Evolutionary conservation across 1,140 invertebrate genomes (phyloP), one percentile per base, ranked within the genome.

Genomic region (Cyclargus thomasi): DNA sequence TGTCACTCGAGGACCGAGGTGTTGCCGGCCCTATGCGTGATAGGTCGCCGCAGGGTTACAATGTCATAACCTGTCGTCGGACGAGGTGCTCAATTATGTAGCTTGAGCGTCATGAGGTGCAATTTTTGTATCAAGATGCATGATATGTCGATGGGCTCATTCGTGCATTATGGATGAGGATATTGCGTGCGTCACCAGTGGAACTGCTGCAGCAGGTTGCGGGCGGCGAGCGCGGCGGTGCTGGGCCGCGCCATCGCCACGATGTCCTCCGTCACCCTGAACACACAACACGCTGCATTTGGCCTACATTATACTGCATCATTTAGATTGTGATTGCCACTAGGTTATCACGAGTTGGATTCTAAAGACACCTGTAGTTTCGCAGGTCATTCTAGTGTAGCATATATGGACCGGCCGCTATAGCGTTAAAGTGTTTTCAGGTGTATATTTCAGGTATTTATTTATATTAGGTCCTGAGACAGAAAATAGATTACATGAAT

Each of bases 161-260:
- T 39, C 8, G 36, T 39, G 39, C 39, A 47, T 16, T 14, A 47
- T 47, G 14, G 14, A 8, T 47, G 10, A 47, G 39, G 10, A 16
- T 47, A 47, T 1, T 2, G 8, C 2, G 11, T 29, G 39, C 39
- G 23, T 55, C 79, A 95, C 95, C 94, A 92, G 77, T 95, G 91
- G 85, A 97, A 97, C 79, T 96, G 95, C 76, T 94, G 92, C 73
- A 97, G 94, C 67, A 97, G 92, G 66, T 96, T 94, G 81, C 94
- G 94, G 73, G 95, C 93, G 47, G 94, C 87, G 63, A 97, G 96
- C 62, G 92, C 89, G 16, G 93, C 90, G 18, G 95, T 95, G 84
- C 93, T 97, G 63, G 96, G 96, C 63, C 97, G 93, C 70, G 96
- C 95, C 96, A 97, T 97, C 74, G 96, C 96, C 72, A 97, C 82